Conservation (phyloP, 2,888 invertebrate genomes). For the Dolichopus griseipennis region DNA sequence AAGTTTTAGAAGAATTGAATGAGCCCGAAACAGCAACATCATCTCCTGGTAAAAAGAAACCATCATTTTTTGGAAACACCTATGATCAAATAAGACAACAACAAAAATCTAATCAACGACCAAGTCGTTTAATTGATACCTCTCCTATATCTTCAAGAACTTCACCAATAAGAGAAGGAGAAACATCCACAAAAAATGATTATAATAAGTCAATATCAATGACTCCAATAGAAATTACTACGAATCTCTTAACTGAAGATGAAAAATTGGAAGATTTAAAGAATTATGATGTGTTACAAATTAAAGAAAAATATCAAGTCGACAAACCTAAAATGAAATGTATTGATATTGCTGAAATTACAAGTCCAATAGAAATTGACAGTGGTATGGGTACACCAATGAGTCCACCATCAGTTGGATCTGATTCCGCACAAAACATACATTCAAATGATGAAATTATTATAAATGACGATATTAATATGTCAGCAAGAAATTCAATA, state of each 20-base stretch:
- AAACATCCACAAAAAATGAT: conserved; percentile 27
- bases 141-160: conserved; percentile 12
- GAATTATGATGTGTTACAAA: conserved; percentile 22
- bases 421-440: not conserved
- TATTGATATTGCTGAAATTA: conserved; percentile 24
- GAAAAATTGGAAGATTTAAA: not conserved
- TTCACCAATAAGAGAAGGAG: conserved; percentile 22
- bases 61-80: conserved; percentile 57
- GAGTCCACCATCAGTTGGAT: conserved; percentile 43
- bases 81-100: conserved; percentile 63
- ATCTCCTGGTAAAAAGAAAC: conserved; percentile 44
- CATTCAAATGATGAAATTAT: not conserved
- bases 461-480: not conserved
- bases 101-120: conserved; percentile 46
- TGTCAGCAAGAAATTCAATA: not conserved
- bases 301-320: conserved; percentile 23
- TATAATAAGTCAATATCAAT: conserved; percentile 16
- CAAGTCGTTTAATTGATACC: conserved; percentile 20
- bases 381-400: conserved; percentile 60
- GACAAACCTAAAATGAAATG: not conserved
- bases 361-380: conserved; percentile 44
- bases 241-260: conserved; percentile 13
- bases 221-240: conserved; percentile 11
- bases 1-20: conserved; percentile 43
- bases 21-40: conserved; percentile 41